phyloP scores from a whole-genome alignment of 2,888 invertebrate species.

The Chrysolina americana region DNA sequence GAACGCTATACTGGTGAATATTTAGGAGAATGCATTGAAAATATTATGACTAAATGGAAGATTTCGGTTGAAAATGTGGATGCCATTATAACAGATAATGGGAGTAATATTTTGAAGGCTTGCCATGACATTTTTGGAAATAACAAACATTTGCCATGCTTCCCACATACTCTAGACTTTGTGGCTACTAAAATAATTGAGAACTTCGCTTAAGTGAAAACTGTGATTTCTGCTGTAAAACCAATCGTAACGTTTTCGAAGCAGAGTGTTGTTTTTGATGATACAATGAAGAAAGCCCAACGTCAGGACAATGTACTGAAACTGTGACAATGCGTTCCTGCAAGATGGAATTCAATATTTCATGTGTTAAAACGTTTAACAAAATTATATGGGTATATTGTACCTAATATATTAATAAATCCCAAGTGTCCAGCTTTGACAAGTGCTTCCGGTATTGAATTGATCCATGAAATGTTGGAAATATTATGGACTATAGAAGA shows the following conservation, averaged over 20 bases:
- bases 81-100: constrained; percentile 18
- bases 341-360: constrained; percentile 57
- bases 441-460: constrained; percentile 1
- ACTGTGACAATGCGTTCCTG: constrained; percentile 55
- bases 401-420: constrained; percentile 1
- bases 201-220: constrained; percentile 21
- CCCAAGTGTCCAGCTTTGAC: not conserved
- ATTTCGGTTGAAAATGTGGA: not conserved
- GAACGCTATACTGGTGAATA: constrained; percentile 31
- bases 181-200: constrained; percentile 24
- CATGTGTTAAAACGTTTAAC: constrained; percentile 20
- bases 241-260: constrained; percentile 54
- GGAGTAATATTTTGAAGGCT: constrained; percentile 21
- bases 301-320: too few species aligned
- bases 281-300: constrained; percentile 53
- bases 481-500: not conserved
- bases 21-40: not conserved
- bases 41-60: not conserved
- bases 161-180: constrained; percentile 31
- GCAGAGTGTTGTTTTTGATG: constrained; percentile 53
- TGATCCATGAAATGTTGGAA: constrained; percentile 14
- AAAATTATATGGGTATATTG: constrained; percentile 17
- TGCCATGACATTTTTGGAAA: constrained; percentile 20
- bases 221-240: constrained; percentile 43
- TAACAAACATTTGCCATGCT: constrained; percentile 26